Evolutionary conservation across 2,797 vertebrate species (phyloP), one percentile per base, ranked within the genome.

Genomic region (Crax fasciolata): DNA sequence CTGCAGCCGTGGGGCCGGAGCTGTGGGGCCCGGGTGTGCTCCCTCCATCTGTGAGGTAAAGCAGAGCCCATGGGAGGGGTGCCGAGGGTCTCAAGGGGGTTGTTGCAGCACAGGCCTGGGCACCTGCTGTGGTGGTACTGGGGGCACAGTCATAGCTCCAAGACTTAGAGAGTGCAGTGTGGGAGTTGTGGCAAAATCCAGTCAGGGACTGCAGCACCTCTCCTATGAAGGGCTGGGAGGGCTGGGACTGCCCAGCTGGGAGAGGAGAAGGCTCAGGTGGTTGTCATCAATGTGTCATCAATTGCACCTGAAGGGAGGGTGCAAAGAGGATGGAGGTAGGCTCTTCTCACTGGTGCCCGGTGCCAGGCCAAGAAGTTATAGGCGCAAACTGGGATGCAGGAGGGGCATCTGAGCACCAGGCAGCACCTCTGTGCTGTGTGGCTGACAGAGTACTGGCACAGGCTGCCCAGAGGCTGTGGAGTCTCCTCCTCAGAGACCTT

Each of bases 311-410:
- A 27, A 41, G 27, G 21, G 18, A 28, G 18, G 9, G 4, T 30
- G 61, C 58, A 18, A 18, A 16, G 25, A 61, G 24, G 58, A 61
- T 14, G 16, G 24, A 39, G 28, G 41, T 28, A 7, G 5, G 70
- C 24, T 38, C 8, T 62, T 9, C 41, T 23, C 17, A 4, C 35
- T 21, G 11, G 14, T 3, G 35, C 44, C 15, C 27, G 1, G 63
- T 1, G 75, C 1, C 44, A 3, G 65, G 30, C 21, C 5, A 24
- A 3, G 24, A 19, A 30, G 16, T 46, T 8, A 0, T 0, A 21
- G 77, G n/a, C 65, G 21, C 12, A 11, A 16, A 5, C 2, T 2
- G 57, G 28, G 18, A 5, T 30, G 3, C 52, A 6, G 70, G 11
- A 12, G 43, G 21, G 6, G 17, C 28, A 41, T 9, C 43, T 12